Conservation (phyloP, 1,140 invertebrate genomes). For the Drosophila repletoides region DNA sequence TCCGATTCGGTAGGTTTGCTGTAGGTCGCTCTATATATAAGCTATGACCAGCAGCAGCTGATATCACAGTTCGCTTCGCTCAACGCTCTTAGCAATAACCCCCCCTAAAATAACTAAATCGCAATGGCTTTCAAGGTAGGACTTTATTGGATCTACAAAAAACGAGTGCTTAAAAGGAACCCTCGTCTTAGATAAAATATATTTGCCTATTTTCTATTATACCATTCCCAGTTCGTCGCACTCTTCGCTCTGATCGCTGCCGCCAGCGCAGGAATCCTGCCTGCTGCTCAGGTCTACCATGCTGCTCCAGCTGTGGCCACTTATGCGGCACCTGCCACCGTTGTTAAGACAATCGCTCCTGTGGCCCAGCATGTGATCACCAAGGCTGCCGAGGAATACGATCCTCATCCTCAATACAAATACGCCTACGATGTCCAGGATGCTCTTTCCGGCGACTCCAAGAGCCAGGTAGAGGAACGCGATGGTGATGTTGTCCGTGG, state of each 20-base stretch:
- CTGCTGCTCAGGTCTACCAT: slow-evolving; percentile 65
- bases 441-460: slow-evolving; percentile 87
- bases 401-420: slow-evolving; percentile 83
- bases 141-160: no score
- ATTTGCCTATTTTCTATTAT: neutral
- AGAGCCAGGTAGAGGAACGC: slow-evolving; percentile 85
- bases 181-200: no score
- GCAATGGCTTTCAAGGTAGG: slow-evolving; percentile 75
- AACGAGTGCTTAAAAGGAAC: neutral
- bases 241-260: slow-evolving; percentile 72
- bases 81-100: slow-evolving; percentile 43
- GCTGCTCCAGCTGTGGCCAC: slow-evolving; percentile 65
- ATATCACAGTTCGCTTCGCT: slow-evolving; percentile 55
- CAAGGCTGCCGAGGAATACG: slow-evolving; percentile 70
- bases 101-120: slow-evolving; percentile 15
- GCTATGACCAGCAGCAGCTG: slow-evolving; percentile 36
- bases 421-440: slow-evolving; percentile 89
- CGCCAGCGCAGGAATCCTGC: slow-evolving; percentile 65
- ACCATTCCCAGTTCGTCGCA: slow-evolving; percentile 47
- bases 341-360: slow-evolving; percentile 40
- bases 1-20: slow-evolving; percentile 5
- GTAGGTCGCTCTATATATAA: slow-evolving; percentile 62
- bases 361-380: slow-evolving; percentile 56
- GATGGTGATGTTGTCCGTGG: slow-evolving; percentile 86
- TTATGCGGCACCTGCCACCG: slow-evolving; percentile 55